Percentiles rank a stretch among this genome's conserved stretches.
Evolutionary conservation across 1,140 invertebrate species (phyloP).

Genomic region (Bombus confusus): DNA sequence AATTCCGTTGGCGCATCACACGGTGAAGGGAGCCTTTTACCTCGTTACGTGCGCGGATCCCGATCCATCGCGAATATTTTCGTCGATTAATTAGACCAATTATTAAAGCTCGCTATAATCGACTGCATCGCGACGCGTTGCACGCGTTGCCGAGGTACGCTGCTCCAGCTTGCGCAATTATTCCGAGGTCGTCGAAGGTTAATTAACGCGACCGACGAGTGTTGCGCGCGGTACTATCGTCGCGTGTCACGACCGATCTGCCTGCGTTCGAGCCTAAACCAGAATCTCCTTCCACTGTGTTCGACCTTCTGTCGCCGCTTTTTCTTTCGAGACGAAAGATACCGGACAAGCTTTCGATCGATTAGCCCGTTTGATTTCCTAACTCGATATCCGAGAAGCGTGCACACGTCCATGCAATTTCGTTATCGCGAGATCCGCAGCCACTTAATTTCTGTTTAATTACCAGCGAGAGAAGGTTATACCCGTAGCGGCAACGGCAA

Average conservation of each 20-base stretch:
- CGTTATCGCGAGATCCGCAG: conserved; percentile 25
- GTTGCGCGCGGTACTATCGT: conserved; percentile 39
- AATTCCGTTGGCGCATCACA: not conserved
- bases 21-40: conserved; percentile 27
- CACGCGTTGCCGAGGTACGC: conserved; percentile 4
- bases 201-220: conserved; percentile 44
- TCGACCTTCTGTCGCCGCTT: not conserved
- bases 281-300: not conserved
- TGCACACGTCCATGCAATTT: not conserved
- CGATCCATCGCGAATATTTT: not conserved
- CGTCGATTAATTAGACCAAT: conserved; percentile 17
- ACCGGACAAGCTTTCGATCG: not conserved
- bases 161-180: conserved; percentile 57
- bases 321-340: no score
- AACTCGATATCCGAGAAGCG: not conserved
- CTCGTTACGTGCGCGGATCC: not conserved
- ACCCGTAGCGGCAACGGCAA: not conserved
- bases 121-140: not conserved
- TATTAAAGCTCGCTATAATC: conserved; percentile 17
- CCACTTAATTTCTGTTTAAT: conserved; percentile 37
- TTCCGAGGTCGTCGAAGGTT: conserved; percentile 53
- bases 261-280: not conserved
- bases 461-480: not conserved
- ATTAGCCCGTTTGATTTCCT: conserved; percentile 7
- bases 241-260: not conserved